Conservation (phyloP, 2,888 invertebrate species). For the Liopterus haemorrhoidalis region DNA sequence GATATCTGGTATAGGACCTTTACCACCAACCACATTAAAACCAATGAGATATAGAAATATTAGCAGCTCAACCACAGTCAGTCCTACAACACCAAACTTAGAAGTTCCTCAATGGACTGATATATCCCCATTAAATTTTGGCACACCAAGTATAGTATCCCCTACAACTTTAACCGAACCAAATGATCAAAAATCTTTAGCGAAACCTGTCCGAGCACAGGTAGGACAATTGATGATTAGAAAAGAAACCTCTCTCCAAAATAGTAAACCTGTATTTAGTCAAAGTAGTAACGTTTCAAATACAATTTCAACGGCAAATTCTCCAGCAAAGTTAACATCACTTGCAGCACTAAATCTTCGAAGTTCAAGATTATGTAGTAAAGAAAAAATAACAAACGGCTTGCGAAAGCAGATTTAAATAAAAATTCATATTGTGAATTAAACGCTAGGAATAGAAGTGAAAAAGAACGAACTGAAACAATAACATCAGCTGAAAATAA, state of each 20-base stretch:
- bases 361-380: constrained; percentile 79
- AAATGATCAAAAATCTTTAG: constrained; percentile 58
- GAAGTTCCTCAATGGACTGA: constrained; percentile 62
- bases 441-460: constrained; percentile 66
- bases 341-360: constrained; percentile 67
- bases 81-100: constrained; percentile 61
- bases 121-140: constrained; percentile 37
- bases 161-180: constrained; percentile 58
- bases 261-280: constrained; percentile 61
- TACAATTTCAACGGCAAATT: constrained; percentile 43
- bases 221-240: constrained; percentile 47
- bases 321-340: constrained; percentile 35
- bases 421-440: constrained; percentile 69
- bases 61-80: constrained; percentile 42
- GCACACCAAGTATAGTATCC: constrained; percentile 37
- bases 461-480: constrained; percentile 58
- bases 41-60: constrained; percentile 43
- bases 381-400: constrained; percentile 82
- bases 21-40: constrained; percentile 51
- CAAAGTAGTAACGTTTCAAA: constrained; percentile 58
- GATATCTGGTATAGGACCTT: constrained; percentile 49
- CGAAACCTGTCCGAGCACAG: constrained; percentile 53
- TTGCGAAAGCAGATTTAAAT: constrained; percentile 64
- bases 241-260: constrained; percentile 57
- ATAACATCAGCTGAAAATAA: constrained; percentile 55